These are phyloP conservation scores for Euphydryas editha DNA, from an alignment of 2,888 invertebrate species.

Conservation along the genomic window DNA sequence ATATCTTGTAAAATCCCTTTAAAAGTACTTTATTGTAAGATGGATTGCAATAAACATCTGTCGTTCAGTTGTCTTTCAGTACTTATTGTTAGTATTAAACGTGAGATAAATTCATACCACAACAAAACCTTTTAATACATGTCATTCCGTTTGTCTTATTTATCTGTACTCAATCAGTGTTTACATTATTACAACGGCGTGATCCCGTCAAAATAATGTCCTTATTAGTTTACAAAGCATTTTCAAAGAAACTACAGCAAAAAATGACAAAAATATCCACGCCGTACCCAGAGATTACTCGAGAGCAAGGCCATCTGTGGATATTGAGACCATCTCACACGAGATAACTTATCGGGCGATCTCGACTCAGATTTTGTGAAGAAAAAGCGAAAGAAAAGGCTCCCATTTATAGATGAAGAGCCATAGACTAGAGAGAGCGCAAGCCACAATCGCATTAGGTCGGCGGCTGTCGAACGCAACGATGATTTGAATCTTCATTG, in stretches of 20 bases:
- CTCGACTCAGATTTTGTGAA: conserved; percentile 80
- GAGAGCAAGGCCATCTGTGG: conserved; percentile 81
- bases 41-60: conserved; percentile 25
- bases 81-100: conserved; percentile 19
- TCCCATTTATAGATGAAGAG: conserved; percentile 79
- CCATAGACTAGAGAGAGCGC: conserved; percentile 66
- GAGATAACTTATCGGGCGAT: conserved; percentile 79
- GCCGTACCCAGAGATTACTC: conserved; percentile 69
- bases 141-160: conserved; percentile 74
- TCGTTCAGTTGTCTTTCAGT: conserved; percentile 3
- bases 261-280: conserved; percentile 78
- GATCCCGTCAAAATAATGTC: conserved; percentile 83
- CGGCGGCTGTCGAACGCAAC: conserved; percentile 69
- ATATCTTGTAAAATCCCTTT: background rate
- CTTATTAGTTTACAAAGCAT: conserved; percentile 80
- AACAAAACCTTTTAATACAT: conserved; percentile 54
- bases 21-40: background rate
- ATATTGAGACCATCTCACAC: conserved; percentile 82
- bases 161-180: conserved; percentile 81
- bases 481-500: conserved; percentile 84
- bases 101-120: conserved; percentile 30
- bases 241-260: conserved; percentile 78
- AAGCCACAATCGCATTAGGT: conserved; percentile 79
- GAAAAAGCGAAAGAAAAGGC: conserved; percentile 82
- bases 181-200: conserved; percentile 76